Evolutionary conservation across 2,797 vertebrate genomes (phyloP), one percentile per base, ranked within the genome.

Genomic region (Lacerta viridis): DNA sequence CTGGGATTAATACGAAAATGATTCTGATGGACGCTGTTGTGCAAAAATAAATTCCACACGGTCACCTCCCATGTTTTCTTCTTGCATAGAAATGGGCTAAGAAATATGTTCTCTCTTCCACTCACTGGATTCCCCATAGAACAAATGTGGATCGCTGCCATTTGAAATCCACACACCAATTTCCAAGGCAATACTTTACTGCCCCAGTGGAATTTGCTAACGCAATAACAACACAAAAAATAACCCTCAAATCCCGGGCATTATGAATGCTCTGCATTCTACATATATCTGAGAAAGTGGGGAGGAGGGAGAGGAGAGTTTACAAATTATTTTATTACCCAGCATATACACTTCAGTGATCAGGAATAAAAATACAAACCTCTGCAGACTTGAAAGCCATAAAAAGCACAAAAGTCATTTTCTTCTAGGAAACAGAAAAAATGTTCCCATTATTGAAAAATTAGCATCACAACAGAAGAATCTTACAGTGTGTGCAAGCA

Each of bases 301-400:
- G 20, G 84, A 41, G 83, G 27, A 7, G 59, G 33, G 39, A 71
- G 33, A 86, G 25, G 36, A 87, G 7, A 86, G 2, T 72, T 84
- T 87, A 74, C 17, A 89, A 86, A 33, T 8, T 2, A 64, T 66
- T 92, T 85, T 87, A 64, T 90, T 87, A 86, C 18, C 61, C 43
- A 69, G 9, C 41, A 8, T 18, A 76, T 85, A 68, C 5, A 85
- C 66, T 87, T 88, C 27, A 85, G 18, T 64, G 78, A 87, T 93
- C 64, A 89, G 68, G 25, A 92, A 87, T 69, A 43, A 92, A 91
- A 94, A 87, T 50, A 91, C 84, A 91, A 69, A 61, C 7, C 72
- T 89, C 78, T 84, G 50, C 80, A 88, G 71, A 25, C 39, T 78
- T 85, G 79, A 74, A 91, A 88, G n/a, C 25, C 61, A 61, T 77